phyloP scores from a whole-genome alignment of 2,888 invertebrate species.

The Selenia dentaria region DNA sequence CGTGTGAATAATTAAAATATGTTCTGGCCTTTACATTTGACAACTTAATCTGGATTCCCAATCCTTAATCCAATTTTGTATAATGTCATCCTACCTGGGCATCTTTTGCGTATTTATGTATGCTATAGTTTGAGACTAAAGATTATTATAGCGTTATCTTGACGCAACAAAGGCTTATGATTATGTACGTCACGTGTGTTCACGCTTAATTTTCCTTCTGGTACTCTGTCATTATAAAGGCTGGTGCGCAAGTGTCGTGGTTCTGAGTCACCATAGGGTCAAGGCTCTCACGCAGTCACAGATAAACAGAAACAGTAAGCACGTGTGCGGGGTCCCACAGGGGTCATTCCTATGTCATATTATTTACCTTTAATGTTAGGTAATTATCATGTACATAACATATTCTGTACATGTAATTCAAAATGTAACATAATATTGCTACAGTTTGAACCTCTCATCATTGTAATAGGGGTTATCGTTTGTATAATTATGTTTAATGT shows the following conservation, averaged over 20 bases:
- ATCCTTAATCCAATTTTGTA: too few relatives aligned
- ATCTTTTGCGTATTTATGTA: too few relatives aligned
- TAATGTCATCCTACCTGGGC: too few relatives aligned
- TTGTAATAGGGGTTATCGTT: background rate
- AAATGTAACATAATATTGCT: too few relatives aligned
- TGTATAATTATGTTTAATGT: background rate
- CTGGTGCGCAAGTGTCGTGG: slow-evolving; percentile 43
- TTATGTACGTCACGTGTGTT: slow-evolving; percentile 43
- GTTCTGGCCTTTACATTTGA: too few relatives aligned
- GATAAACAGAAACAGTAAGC: slow-evolving; percentile 29
- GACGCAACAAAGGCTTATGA: slow-evolving; percentile 48
- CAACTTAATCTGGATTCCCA: too few relatives aligned
- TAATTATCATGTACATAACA: too few relatives aligned
- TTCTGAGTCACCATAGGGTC: slow-evolving; percentile 56
- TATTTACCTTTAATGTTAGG: slow-evolving; percentile 28
- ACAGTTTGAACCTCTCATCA: background rate
- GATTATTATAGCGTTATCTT: too few relatives aligned
- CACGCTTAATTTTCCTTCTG: slow-evolving; percentile 46
- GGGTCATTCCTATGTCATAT: slow-evolving; percentile 41
- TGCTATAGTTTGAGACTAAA: too few relatives aligned
- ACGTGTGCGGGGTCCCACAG: slow-evolving; percentile 50
- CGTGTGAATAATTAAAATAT: too few relatives aligned
- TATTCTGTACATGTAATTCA: too few relatives aligned
- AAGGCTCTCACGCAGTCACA: slow-evolving; percentile 39
- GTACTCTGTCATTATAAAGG: slow-evolving; percentile 42